phyloP scores from a whole-genome alignment of 2,797 vertebrate genomes.

The Artibeus jamaicensis region DNA sequence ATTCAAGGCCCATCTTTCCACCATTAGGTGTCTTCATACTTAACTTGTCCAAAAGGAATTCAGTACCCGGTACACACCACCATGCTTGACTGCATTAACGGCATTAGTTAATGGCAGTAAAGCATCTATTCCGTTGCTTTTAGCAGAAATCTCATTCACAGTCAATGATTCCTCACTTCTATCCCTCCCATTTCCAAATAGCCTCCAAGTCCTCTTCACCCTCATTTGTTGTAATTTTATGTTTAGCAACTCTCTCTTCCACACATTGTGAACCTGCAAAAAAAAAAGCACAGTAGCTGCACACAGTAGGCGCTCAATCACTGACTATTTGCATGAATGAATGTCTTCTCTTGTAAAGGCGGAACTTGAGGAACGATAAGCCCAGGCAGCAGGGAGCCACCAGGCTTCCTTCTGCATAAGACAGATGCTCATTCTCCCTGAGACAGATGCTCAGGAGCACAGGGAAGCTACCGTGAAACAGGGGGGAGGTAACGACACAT shows the following conservation, averaged over 20 bases:
- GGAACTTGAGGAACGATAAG: background rate
- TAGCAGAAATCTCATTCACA: background rate
- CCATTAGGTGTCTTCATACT: background rate
- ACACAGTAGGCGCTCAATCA: background rate
- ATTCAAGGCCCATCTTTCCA: background rate
- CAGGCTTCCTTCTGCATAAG: background rate
- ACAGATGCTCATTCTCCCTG: background rate
- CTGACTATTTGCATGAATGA: background rate
- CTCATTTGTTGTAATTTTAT: background rate
- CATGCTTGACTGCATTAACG: background rate
- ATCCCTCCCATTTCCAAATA: background rate
- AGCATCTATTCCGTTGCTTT: background rate
- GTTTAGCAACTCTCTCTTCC: background rate
- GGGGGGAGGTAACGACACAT: background rate
- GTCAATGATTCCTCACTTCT: background rate
- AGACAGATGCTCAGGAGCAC: fast-evolving
- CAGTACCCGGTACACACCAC: background rate
- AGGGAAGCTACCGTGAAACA: fast-evolving
- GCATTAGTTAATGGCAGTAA: background rate
- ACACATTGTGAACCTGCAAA: background rate
- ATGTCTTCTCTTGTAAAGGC: background rate
- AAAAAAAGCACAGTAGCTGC: background rate
- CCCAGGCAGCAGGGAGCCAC: background rate
- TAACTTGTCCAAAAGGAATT: background rate
- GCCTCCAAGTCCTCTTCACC: background rate